Evolutionary conservation across 2,797 vertebrate species (phyloP).

Genomic region (Cygnus olor): DNA sequence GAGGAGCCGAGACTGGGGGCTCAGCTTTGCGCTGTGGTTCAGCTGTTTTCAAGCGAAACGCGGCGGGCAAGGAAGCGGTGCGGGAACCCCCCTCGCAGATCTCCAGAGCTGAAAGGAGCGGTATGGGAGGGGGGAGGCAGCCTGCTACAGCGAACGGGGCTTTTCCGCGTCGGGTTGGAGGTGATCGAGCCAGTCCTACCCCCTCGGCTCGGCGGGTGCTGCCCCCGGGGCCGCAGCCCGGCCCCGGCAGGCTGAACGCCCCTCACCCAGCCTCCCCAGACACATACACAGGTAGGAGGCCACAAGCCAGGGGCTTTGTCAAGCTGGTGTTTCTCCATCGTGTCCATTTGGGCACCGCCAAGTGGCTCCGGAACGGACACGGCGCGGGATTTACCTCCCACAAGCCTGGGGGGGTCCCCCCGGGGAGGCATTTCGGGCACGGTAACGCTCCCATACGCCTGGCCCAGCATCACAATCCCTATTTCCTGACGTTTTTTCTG

Average conservation of each 20-base stretch:
- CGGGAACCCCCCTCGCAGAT: not conserved
- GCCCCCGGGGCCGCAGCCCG: not conserved
- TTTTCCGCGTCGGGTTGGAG: rapidly evolving
- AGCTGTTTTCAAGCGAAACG: not conserved
- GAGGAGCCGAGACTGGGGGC: not conserved
- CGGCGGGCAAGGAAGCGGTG: not conserved
- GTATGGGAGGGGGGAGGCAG: no score
- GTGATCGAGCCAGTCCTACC: not conserved
- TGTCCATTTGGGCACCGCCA: not conserved
- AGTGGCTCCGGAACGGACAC: not conserved
- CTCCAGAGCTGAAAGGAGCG: not conserved
- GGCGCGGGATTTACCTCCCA: not conserved
- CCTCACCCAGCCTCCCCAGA: no score
- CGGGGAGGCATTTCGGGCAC: not conserved
- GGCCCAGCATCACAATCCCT: rapidly evolving
- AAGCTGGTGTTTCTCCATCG: not conserved
- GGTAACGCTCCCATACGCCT: no score
- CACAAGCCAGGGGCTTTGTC: not conserved
- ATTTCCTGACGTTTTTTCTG: rapidly evolving
- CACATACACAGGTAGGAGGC: not conserved
- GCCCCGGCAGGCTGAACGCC: not conserved
- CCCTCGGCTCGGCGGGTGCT: not conserved
- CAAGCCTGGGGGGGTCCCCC: not conserved
- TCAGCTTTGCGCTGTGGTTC: not conserved
- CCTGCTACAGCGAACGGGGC: rapidly evolving